phyloP scores from a whole-genome alignment of 2,888 invertebrate genomes.

The Tetramorium bicarinatum region DNA sequence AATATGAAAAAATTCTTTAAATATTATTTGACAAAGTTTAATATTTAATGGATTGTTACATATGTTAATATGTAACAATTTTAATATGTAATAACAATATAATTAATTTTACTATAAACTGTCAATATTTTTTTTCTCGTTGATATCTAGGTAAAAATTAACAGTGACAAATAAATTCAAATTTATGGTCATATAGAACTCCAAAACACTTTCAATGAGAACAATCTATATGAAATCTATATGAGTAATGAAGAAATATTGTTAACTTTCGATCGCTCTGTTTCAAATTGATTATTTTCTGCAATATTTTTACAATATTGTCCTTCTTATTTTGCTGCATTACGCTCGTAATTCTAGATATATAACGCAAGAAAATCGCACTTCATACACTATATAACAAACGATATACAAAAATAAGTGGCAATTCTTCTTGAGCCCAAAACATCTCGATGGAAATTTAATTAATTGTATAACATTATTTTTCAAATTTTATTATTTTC shows the following conservation, averaged over 20 bases:
- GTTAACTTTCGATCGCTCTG: constrained; percentile 29
- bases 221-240: not conserved
- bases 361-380: constrained; percentile 30
- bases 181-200: not conserved
- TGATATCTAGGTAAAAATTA: not conserved
- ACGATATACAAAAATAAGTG: constrained; percentile 41
- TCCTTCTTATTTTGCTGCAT: constrained; percentile 1
- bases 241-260: constrained; percentile 1
- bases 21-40: constrained; percentile 1
- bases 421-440: not conserved
- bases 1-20: not conserved
- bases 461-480: constrained; percentile 43
- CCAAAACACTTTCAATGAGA: not conserved
- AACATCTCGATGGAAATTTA: constrained; percentile 22
- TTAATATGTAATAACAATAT: not conserved
- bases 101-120: not conserved
- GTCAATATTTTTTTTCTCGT: not conserved
- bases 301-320: constrained; percentile 13
- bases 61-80: not conserved
- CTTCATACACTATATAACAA: constrained; percentile 35
- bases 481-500: not conserved
- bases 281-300: constrained; percentile 10
- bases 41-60: not conserved
- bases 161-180: not conserved
- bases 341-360: constrained; percentile 23